Conservation (phyloP, 2,113 vertebrate species). For the Corythoichthys haematopterus region DNA sequence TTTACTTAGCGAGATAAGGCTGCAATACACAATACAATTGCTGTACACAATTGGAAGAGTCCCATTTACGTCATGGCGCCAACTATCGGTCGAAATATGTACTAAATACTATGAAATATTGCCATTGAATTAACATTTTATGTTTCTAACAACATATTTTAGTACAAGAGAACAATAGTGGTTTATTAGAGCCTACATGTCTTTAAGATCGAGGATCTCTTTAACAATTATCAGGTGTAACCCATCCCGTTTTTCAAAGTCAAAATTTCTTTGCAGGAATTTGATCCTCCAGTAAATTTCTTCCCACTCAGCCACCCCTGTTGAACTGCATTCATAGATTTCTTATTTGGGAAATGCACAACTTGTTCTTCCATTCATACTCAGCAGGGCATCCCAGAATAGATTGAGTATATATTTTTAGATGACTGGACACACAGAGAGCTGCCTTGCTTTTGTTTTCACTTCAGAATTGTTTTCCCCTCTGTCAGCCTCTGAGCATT, state of each 20-base stretch:
- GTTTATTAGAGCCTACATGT: no score
- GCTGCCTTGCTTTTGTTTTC: constrained; percentile 42
- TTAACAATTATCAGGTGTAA: constrained; percentile 41
- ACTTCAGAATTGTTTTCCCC: constrained; percentile 13
- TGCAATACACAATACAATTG: no score
- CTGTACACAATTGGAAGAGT: no score
- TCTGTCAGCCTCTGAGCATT: constrained; percentile 15
- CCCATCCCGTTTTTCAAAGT: constrained; percentile 36
- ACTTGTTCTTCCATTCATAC: constrained; percentile 61
- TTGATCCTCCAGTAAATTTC: not conserved
- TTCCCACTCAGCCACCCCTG: not conserved
- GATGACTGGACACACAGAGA: constrained; percentile 35
- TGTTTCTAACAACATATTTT: no score
- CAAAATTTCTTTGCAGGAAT: constrained; percentile 10
- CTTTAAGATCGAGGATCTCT: constrained; percentile 9
- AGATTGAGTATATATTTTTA: constrained; percentile 44
- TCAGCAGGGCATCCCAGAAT: constrained; percentile 37
- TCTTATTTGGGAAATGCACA: constrained; percentile 25
- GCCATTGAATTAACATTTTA: no score
- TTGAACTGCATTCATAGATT: not conserved
- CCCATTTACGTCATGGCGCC: no score
- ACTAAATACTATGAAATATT: no score
- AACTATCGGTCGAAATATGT: no score
- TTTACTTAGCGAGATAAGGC: no score
- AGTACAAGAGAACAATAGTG: no score